Conservation (phyloP, 2,888 invertebrate genomes). For the Operophtera brumata region DNA sequence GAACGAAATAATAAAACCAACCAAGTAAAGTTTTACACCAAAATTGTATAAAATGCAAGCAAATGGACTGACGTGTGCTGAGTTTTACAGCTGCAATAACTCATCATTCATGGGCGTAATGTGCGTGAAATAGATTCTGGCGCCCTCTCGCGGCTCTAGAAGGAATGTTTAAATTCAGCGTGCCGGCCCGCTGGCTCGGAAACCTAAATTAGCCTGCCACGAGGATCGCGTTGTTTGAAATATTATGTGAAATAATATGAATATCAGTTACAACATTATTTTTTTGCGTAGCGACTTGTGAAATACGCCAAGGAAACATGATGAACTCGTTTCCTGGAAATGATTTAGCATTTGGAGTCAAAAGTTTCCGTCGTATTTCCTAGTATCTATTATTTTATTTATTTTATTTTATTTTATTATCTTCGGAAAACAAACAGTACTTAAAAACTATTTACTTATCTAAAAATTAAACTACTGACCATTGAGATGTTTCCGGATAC, state of each 20-base stretch:
- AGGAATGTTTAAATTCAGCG: constrained; percentile 63
- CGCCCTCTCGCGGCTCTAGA: constrained; percentile 59
- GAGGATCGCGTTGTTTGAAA: constrained; percentile 59
- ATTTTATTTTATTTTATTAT: too few relatives aligned
- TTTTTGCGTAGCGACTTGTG: constrained; percentile 9
- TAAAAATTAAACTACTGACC: too few relatives aligned
- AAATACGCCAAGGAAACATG: constrained; percentile 2
- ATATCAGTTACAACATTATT: constrained; percentile 35
- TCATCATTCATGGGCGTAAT: constrained; percentile 70
- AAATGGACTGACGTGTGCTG: constrained; percentile 71
- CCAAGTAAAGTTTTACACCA: constrained; percentile 16
- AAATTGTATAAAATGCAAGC: constrained; percentile 50
- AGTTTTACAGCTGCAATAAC: constrained; percentile 72
- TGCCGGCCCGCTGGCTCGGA: constrained; percentile 54
- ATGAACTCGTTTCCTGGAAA: neutral
- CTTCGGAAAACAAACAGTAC: too few relatives aligned
- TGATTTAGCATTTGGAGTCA: neutral
- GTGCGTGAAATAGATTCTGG: constrained; percentile 73
- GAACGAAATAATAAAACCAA: neutral
- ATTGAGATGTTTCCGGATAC: too few relatives aligned
- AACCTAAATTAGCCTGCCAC: constrained; percentile 66
- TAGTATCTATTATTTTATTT: too few relatives aligned
- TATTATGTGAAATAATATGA: constrained; percentile 58
- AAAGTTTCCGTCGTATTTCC: too few relatives aligned
- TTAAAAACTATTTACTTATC: too few relatives aligned